phyloP scores from a whole-genome alignment of 2,888 invertebrate genomes.

The Cantharis nigra region DNA sequence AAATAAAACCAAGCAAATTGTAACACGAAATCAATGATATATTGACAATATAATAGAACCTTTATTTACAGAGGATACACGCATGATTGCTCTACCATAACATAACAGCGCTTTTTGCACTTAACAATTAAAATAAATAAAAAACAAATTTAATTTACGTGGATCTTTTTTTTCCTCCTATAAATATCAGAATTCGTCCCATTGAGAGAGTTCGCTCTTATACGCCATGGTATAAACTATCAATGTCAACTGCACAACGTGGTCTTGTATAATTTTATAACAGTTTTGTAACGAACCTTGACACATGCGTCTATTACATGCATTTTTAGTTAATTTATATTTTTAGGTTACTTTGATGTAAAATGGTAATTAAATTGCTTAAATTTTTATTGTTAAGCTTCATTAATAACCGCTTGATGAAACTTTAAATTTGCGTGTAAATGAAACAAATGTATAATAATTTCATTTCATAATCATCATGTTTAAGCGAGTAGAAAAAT shows the following conservation, averaged over 20 bases:
- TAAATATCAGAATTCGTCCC: neutral
- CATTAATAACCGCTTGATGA: neutral
- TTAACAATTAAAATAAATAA: conserved; percentile 5
- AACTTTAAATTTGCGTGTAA: neutral
- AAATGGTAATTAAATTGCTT: conserved; percentile 18
- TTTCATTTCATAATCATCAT: neutral
- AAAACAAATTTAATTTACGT: conserved; percentile 5
- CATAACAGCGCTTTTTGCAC: conserved; percentile 22
- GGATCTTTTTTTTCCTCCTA: neutral
- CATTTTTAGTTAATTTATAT: conserved; percentile 8
- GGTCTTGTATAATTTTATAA: neutral
- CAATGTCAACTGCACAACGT: neutral
- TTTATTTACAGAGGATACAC: conserved; percentile 18
- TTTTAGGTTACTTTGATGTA: conserved; percentile 16
- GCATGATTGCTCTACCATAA: conserved; percentile 26
- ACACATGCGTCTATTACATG: conserved; percentile 4
- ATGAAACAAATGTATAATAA: neutral
- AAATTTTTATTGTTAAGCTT: conserved; percentile 1
- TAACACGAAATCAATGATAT: conserved; percentile 12
- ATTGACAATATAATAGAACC: conserved; percentile 17
- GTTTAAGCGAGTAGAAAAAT: neutral
- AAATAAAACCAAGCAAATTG: neutral
- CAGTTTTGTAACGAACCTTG: conserved; percentile 14
- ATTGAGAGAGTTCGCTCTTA: neutral
- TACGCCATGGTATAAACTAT: neutral